phyloP scores from a whole-genome alignment of 2,888 invertebrate species.

The Subacronicta megacephala region DNA sequence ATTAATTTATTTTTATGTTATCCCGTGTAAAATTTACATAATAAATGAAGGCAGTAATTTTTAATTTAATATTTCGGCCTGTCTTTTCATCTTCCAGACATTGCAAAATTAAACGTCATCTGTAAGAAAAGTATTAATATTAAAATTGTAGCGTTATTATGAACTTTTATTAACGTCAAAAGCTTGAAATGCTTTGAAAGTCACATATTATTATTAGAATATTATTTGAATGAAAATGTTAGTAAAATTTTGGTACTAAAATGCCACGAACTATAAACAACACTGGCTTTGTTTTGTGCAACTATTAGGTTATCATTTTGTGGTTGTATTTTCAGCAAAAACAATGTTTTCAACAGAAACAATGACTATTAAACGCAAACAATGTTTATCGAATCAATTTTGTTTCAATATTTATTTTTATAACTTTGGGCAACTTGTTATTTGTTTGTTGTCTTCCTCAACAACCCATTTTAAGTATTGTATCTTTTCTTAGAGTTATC shows the following conservation, averaged over 20 bases:
- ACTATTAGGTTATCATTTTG: constrained; percentile 3
- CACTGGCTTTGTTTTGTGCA: not conserved
- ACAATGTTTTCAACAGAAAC: constrained; percentile 4
- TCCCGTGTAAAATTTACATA: no score
- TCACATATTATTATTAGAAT: not conserved
- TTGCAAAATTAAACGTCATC: no score
- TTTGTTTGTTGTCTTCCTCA: constrained; percentile 20
- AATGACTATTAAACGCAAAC: not conserved
- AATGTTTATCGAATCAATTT: not conserved
- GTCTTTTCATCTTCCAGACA: no score
- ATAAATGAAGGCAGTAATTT: no score
- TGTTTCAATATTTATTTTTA: not conserved
- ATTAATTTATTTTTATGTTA: no score
- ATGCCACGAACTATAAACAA: not conserved
- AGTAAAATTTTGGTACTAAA: constrained; percentile 9
- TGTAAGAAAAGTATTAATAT: no score
- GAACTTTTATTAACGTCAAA: not conserved
- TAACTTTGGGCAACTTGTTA: constrained; percentile 4
- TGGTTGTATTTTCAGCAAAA: not conserved
- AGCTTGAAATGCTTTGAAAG: not conserved
- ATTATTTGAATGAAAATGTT: constrained; percentile 24
- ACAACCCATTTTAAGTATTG: constrained; percentile 16
- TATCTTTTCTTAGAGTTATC: constrained; percentile 15
- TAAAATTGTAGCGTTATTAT: not conserved
- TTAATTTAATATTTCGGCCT: no score